Conservation (phyloP, 2,113 vertebrate genomes). For the Genyomyrus donnyi region DNA sequence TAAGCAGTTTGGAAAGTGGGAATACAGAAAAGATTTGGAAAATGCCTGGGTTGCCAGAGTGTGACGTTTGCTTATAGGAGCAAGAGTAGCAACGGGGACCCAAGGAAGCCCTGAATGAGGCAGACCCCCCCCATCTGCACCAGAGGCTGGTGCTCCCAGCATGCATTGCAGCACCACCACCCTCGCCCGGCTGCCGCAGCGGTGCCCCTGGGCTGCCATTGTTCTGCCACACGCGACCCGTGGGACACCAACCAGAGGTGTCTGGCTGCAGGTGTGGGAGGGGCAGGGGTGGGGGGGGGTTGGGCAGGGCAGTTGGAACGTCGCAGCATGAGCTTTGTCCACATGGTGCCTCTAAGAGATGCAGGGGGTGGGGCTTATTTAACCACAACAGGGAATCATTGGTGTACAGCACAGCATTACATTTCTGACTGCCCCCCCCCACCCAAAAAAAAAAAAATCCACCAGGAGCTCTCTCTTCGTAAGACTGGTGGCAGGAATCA, state of each 20-base stretch:
- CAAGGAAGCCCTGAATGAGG: background rate
- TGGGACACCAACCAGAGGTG: background rate
- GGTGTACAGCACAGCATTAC: background rate
- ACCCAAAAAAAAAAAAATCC: background rate
- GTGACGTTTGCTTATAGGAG: background rate
- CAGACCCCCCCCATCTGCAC: background rate
- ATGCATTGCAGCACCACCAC: background rate
- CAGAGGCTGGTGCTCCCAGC: background rate
- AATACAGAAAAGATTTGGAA: background rate
- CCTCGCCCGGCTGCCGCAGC: background rate
- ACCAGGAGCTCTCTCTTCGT: background rate
- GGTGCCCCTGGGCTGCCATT: background rate
- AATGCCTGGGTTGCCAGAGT: background rate
- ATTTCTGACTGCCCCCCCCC: background rate
- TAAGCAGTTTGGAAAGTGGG: background rate
- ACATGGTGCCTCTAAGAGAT: background rate
- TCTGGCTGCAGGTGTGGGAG: background rate
- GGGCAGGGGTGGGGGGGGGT: background rate
- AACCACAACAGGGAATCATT: background rate
- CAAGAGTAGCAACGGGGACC: background rate
- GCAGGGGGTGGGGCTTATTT: background rate
- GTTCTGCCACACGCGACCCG: background rate
- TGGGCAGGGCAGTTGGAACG: background rate
- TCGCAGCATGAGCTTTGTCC: background rate
- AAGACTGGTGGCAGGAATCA: background rate